Evolutionary conservation across 2,797 vertebrate species (phyloP).

Genomic region (Uromys caudimaculatus): DNA sequence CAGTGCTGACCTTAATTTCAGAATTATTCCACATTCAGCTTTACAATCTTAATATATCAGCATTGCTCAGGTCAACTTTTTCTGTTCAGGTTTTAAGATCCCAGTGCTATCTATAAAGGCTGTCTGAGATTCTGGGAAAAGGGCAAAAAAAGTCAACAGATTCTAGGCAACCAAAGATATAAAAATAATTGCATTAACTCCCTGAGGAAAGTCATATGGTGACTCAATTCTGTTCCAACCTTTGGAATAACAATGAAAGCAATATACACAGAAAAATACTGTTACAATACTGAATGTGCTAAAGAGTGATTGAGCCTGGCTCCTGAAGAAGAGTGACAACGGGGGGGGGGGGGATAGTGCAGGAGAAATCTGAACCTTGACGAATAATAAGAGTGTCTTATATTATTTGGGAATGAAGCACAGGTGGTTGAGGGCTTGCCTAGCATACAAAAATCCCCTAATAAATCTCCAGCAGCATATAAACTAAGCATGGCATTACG

Average conservation of each 20-base stretch:
- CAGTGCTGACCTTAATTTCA: constrained; percentile 69
- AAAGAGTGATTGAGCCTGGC: background rate
- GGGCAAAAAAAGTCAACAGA: background rate
- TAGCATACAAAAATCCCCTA: background rate
- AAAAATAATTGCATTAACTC: background rate
- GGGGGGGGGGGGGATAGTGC: too few species aligned
- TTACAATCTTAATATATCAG: constrained; percentile 21
- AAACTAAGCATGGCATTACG: background rate
- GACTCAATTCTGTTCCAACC: background rate
- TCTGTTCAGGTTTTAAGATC: background rate
- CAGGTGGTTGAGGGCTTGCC: background rate
- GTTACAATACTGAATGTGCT: background rate
- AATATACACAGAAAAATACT: background rate
- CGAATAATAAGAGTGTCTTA: background rate
- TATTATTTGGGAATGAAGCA: background rate
- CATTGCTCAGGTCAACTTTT: background rate
- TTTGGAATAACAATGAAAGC: background rate
- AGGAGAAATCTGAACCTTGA: background rate
- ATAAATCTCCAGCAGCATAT: background rate
- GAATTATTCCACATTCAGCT: constrained; percentile 62
- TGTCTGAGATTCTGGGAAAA: background rate
- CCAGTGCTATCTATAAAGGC: background rate
- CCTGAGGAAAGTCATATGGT: background rate
- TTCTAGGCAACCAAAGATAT: background rate
- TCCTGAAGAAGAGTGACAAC: fast-evolving